Conservation (phyloP, 2,888 invertebrate genomes). For the Mechanitis mazaeus region DNA sequence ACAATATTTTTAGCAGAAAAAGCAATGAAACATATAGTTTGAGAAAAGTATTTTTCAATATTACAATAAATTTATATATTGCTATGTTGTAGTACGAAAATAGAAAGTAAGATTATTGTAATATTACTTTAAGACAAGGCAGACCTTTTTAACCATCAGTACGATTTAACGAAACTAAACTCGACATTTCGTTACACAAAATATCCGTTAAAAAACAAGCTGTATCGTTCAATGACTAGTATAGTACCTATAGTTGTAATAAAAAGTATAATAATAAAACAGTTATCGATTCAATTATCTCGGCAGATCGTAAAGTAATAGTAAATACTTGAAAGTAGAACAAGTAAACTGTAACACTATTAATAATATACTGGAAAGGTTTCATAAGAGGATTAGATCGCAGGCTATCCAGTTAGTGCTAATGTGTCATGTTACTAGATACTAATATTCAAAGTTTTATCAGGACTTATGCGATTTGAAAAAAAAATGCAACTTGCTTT, state of each 20-base stretch:
- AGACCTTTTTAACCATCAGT: too few species aligned
- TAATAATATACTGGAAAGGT: conserved; percentile 25
- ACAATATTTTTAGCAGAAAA: too few species aligned
- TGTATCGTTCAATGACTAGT: too few species aligned
- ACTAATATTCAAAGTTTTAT: neutral
- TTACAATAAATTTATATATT: neutral
- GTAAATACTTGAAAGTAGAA: neutral
- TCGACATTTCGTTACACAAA: neutral
- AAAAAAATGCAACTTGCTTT: too few species aligned
- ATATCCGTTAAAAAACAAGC: neutral
- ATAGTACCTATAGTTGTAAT: too few species aligned
- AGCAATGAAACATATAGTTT: too few species aligned
- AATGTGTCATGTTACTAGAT: conserved; percentile 2
- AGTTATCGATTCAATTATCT: neutral
- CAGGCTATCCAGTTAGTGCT: conserved; percentile 17
- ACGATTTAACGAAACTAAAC: neutral
- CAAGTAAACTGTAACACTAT: conserved; percentile 11
- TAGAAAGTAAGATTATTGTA: too few species aligned
- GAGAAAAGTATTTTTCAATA: neutral
- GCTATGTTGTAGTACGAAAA: neutral
- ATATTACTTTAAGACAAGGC: too few species aligned
- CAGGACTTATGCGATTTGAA: neutral
- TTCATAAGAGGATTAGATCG: conserved; percentile 25
- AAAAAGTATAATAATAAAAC: too few species aligned
- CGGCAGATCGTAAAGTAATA: neutral